phyloP scores from a whole-genome alignment of 2,888 invertebrate species.

The Silvanus unidentatus region DNA sequence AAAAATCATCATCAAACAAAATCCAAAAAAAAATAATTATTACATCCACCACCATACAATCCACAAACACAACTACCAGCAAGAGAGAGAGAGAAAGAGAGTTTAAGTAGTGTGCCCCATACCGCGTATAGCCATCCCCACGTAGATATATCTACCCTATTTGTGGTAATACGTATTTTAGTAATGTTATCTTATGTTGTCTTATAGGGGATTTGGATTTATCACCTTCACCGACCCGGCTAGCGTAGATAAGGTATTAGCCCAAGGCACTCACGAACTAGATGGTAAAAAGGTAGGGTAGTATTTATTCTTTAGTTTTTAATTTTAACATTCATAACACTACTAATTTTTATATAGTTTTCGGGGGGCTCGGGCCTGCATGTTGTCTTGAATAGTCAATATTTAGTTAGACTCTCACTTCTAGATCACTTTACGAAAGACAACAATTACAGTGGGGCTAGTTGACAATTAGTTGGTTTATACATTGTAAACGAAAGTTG shows the following conservation, averaged over 20 bases:
- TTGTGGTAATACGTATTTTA: constrained; percentile 21
- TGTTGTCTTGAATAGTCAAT: no score
- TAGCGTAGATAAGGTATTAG: constrained; percentile 98
- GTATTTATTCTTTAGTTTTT: constrained; percentile 10
- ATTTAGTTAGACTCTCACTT: no score
- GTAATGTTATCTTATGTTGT: constrained; percentile 41
- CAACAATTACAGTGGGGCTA: no score
- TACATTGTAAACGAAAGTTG: background rate
- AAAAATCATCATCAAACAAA: constrained; percentile 5
- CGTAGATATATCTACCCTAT: constrained; percentile 14
- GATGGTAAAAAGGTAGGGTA: constrained; percentile 96
- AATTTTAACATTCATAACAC: background rate
- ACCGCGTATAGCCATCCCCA: constrained; percentile 7
- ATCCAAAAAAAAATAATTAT: constrained; percentile 5
- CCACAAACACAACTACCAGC: constrained; percentile 12
- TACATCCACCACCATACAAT: constrained; percentile 10
- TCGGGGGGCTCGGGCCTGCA: background rate
- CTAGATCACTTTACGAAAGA: no score
- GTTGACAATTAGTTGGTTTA: no score
- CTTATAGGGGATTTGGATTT: constrained; percentile 97
- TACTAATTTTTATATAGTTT: background rate
- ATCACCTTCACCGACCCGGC: constrained; percentile 98
- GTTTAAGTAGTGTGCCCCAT: constrained; percentile 12
- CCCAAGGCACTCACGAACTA: constrained; percentile 96
- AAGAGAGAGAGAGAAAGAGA: no score